Conservation (phyloP, 2,888 invertebrate species). For the Tenthredo notha region DNA sequence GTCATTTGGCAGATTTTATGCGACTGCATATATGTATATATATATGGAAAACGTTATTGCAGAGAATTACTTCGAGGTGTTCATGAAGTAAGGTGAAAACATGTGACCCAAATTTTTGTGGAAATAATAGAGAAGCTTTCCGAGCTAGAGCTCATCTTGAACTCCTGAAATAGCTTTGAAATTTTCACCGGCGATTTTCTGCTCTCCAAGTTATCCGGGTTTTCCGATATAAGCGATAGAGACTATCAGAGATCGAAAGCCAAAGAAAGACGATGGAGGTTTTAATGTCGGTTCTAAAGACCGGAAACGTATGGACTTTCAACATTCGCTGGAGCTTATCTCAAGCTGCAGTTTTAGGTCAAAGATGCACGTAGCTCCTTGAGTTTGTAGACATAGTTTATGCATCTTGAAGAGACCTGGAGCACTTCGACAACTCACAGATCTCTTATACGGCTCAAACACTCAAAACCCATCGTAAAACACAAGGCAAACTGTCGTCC, state of each 20-base stretch:
- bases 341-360: not conserved
- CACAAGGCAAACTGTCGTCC: constrained; percentile 39
- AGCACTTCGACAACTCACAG: constrained; percentile 18
- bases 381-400: not conserved
- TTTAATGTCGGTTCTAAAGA: not conserved
- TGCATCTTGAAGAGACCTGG: constrained; percentile 26
- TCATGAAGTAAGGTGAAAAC: too few relatives aligned
- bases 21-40: too few relatives aligned
- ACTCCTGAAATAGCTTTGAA: not conserved
- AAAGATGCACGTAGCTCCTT: not conserved
- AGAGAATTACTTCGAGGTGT: too few relatives aligned
- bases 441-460: constrained; percentile 31
- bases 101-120: too few relatives aligned
- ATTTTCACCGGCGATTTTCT: not conserved
- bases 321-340: not conserved
- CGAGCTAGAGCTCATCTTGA: not conserved
- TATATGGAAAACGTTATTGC: too few relatives aligned
- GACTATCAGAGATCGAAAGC: not conserved
- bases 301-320: not conserved
- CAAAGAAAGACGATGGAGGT: not conserved
- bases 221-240: too few relatives aligned
- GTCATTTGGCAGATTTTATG: not conserved
- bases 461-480: constrained; percentile 45
- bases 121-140: too few relatives aligned
- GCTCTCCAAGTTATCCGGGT: not conserved